Conservation (phyloP, 1,140 invertebrate genomes). For the Papilio dardanus region DNA sequence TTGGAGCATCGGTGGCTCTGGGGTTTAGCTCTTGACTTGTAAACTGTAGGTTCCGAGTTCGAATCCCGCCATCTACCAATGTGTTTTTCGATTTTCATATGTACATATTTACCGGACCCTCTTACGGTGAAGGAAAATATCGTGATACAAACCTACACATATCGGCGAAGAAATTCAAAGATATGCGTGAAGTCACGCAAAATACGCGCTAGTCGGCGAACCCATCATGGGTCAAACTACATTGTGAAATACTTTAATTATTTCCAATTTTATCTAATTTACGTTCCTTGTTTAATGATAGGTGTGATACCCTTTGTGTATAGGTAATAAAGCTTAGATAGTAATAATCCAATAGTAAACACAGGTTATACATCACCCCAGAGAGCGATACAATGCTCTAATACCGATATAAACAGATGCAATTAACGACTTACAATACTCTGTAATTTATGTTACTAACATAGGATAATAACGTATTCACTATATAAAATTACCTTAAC, state of each 20-base stretch:
- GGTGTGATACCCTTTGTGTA: not conserved
- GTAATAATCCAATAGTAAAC: constrained; percentile 2
- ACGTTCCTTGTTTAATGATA: not conserved
- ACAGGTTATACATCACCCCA: constrained; percentile 7
- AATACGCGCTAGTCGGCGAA: too few relatives aligned
- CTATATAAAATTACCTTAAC: not conserved
- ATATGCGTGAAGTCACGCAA: too few relatives aligned
- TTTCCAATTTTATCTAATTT: not conserved
- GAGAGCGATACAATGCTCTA: constrained; percentile 4
- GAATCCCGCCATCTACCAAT: too few relatives aligned
- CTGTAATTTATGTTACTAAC: not conserved
- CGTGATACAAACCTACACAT: too few relatives aligned
- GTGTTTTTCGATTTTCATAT: too few relatives aligned
- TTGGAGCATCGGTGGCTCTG: too few relatives aligned
- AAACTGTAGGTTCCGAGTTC: too few relatives aligned
- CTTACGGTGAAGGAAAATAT: too few relatives aligned
- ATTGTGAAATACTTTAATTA: not conserved
- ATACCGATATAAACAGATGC: not conserved
- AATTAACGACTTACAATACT: constrained; percentile 23
- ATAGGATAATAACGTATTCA: not conserved
- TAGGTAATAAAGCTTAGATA: not conserved
- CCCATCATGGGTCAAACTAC: too few relatives aligned
- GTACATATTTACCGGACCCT: too few relatives aligned
- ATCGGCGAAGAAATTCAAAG: too few relatives aligned
- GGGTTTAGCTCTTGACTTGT: too few relatives aligned